Base-by-base conservation (phyloP, 1,140 invertebrate genomes). In the Papilio xuthus region DNA sequence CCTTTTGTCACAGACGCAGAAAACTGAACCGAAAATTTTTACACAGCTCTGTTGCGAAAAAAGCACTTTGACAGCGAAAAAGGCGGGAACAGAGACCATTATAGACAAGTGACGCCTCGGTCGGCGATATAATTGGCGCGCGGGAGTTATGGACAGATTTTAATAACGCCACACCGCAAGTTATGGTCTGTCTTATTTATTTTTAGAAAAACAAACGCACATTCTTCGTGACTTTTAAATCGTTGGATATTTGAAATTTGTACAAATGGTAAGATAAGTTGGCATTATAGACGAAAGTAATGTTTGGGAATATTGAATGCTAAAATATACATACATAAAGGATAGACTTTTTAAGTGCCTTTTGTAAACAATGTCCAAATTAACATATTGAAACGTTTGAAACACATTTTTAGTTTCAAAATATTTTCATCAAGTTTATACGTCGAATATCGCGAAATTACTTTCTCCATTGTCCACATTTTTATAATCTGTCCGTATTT, bases 1-100 rank as follows among this genome's bases (percentile, higher is more conserved):
- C 79, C 76, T 85, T 82, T 84, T 82, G 88, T 84, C 82, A 77
- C 67, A 72, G 85, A 76, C 84, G 89, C 86, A 89, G 84, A 88
- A 85, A 85, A 84, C 85, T 76, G 84, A 88, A 86, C 80, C 82
- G 79, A 77, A 79, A 88, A 88, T 89, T 88, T 67, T 86, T 86
- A 85, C 84, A 81, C 84, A 80, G 85, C 81, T 87, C 88, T 86
- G 85, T 87, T 88, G 91, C 91, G 88, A 92, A 92, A 92, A 92
- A 91, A 90, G 80, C 85, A 89, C 91, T 89, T 87, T 91, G 91
- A 92, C 90, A 92, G 91, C 91, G 90, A 92, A 92, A 92, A 92
- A 91, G 91, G 91, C 91, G 91, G 91, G 88, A 92, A 89, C 84
- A 80, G 85, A 83, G 82, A 87, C 90, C 90, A 92, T 92, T 91